Base-by-base conservation (phyloP, 1,140 invertebrate genomes). In the Drosophila navojoa region DNA sequence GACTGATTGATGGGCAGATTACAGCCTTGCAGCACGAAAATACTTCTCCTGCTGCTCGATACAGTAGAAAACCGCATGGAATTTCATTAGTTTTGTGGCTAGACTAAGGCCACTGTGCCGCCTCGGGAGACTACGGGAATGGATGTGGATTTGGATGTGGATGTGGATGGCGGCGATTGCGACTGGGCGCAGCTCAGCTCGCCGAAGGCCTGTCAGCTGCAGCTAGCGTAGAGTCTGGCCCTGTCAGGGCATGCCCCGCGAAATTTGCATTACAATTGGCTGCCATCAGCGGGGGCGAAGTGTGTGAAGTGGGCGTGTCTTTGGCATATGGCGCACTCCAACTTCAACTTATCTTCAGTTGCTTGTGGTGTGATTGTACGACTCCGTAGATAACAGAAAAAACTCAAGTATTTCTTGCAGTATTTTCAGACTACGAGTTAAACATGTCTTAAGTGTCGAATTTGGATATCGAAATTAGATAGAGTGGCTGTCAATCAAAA, bases 231-330 rank as follows among this genome's bases (percentile, higher is more conserved):
- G 50, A 64, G 32, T 72, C 45, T 38, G 62, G 35, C 19, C 25
- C 72, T 68, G 69, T 68, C 67, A 68, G n/a, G 38, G 55, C 59
- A 40, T 73, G 69, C 63, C 47, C 22, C 57, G 47, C 35, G 47
- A 66, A 76, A 78, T 81, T 81, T 81, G 75, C 79, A 81, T 81
- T 81, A 63, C 40, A 74, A 67, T 66, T 68, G 69, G 45, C 29
- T 44, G 67, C 69, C 15, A 9, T 11, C 42, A 16, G n/a, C 42
- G 35, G 11, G 10, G 35, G 27, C 60, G 70, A 69, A 79, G 59
- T 60, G 64, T 55, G 59, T 76, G 77, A 76, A 53, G 63, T 67
- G 59, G 59, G 64, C 59, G 59, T 79, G 77, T 76, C 47, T 61
- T 59, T 81, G 75, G 71, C 79, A 81, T 76, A 77, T 81, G 61